Percentiles rank a stretch among this genome's conserved stretches.
Evolutionary conservation across 1,140 invertebrate species (phyloP).

Genomic region (Delia radicum): DNA sequence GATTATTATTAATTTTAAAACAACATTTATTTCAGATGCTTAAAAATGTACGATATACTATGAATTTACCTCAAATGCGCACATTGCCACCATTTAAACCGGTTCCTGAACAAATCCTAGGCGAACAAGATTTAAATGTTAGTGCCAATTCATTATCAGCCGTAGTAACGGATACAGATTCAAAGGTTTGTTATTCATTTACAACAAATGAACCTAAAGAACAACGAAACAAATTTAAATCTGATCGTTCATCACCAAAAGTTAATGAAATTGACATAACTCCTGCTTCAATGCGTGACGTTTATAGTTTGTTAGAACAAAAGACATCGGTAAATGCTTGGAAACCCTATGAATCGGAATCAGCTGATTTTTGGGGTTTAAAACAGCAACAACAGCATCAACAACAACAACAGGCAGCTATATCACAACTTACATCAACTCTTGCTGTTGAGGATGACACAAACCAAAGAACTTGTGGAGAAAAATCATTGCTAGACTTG

Average conservation of each 20-base stretch:
- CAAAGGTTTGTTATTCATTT: not conserved
- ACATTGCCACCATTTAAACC: constrained; percentile 30
- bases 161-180: not conserved
- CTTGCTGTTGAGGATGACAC: not conserved
- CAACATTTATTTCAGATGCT: constrained; percentile 32
- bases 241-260: not conserved
- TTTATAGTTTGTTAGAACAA: not conserved
- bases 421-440: no score
- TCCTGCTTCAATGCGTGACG: not conserved
- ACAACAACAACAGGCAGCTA: not conserved
- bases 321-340: constrained; percentile 20
- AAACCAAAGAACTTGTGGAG: not conserved
- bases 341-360: constrained; percentile 32
- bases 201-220: constrained; percentile 11
- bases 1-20: no score
- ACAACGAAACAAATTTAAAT: constrained; percentile 19
- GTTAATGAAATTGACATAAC: not conserved
- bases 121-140: not conserved
- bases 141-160: not conserved
- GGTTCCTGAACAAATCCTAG: not conserved
- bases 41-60: constrained; percentile 44
- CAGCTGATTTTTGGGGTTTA: constrained; percentile 38
- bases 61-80: constrained; percentile 43
- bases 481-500: constrained; percentile 37
- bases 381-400: not conserved